phyloP scores from a whole-genome alignment of 2,888 invertebrate genomes.

The Eretmocerus hayati region DNA sequence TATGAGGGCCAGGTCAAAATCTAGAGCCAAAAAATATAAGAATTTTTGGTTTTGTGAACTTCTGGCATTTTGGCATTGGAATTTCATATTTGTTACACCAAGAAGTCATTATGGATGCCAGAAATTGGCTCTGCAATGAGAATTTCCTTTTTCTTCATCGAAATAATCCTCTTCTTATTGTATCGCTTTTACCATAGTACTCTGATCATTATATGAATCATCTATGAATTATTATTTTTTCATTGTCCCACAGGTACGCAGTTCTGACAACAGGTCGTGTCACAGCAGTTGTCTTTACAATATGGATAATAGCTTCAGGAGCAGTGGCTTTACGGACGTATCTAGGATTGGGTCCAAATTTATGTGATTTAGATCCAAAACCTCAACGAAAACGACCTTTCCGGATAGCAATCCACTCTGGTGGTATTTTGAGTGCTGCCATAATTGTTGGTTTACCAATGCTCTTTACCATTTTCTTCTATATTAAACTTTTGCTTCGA shows the following conservation, averaged over 20 bases:
- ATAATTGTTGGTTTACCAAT: constrained; percentile 57
- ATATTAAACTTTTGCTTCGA: constrained; percentile 49
- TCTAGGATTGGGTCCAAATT: constrained; percentile 59
- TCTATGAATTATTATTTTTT: too few species aligned
- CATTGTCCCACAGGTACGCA: constrained; percentile 46
- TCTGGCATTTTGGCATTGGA: too few species aligned
- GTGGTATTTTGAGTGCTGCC: constrained; percentile 48
- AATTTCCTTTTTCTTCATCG: too few species aligned
- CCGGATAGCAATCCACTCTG: constrained; percentile 49
- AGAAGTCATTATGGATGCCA: too few species aligned
- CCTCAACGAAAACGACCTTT: constrained; percentile 50
- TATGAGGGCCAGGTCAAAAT: too few species aligned
- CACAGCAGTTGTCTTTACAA: constrained; percentile 50
- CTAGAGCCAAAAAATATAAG: too few species aligned
- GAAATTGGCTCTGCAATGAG: too few species aligned
- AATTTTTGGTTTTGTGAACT: too few species aligned
- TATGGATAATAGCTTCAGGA: constrained; percentile 54
- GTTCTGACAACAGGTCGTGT: constrained; percentile 50
- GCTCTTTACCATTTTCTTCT: constrained; percentile 51
- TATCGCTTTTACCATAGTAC: too few species aligned
- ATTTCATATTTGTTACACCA: too few species aligned
- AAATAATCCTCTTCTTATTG: too few species aligned
- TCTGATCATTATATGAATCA: too few species aligned
- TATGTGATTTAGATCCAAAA: constrained; percentile 51
- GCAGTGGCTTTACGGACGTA: constrained; percentile 58